Evolutionary conservation across 2,797 vertebrate species (phyloP), one percentile per base, ranked within the genome.

Genomic region (Rhynchonycteris naso): DNA sequence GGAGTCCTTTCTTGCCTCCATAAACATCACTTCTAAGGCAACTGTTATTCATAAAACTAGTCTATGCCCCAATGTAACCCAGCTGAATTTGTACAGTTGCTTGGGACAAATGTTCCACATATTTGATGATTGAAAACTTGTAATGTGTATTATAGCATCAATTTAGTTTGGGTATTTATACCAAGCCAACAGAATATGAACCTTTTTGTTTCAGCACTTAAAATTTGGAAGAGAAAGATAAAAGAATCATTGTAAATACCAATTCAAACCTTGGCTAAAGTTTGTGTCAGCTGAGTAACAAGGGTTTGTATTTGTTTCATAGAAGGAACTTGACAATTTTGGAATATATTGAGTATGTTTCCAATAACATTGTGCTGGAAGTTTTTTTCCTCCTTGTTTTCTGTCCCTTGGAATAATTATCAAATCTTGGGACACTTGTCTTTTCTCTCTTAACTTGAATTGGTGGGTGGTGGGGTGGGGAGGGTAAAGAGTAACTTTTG

Each of bases 401-500:
- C 59, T 82, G 52, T 54, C 28, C 21, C 21, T 72, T 74, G 59
- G 35, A 69, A 52, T 58, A 66, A 56, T 26, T 74, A 63, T 24
- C 4, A 71, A 59, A 35, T 69, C 22, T 72, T n/a, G 35, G 35
- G 18, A 54, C 63, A 52, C 50, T 71, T 30, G 9, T 54, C 2
- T 78, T 93, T 80, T 82, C 79, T 91, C 11, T 94, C 21, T 84
- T 65, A 30, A n/a, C 54, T 75, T 84, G 66, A 66, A 92, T 81
- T 26, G 7, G 68, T 59, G 19, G 6, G 2, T 33, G 10, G 19
- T 19, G 26, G 81, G 22, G 1, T 11, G 21, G 19, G 28, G 16
- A 0, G 28, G 24, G 63, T 69, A 26, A 81, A 54, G 52, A 85
- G 26, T 33, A 35, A n/a, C 7, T 58, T 82, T 52, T 30, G 15